Base-by-base conservation (phyloP, 2,888 invertebrate genomes). In the Tipula helvola region DNA sequence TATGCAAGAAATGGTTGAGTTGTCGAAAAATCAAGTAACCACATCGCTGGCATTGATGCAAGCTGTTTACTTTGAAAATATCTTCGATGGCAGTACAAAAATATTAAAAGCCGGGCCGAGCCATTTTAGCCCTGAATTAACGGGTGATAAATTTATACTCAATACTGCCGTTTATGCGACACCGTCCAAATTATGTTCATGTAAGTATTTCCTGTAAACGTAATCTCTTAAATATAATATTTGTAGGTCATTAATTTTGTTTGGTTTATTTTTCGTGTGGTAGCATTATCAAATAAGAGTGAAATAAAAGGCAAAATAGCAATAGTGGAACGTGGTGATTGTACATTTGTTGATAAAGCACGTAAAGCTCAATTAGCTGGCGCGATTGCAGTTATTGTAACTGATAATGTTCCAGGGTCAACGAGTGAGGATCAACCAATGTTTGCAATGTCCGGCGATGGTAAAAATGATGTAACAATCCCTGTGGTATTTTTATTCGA, bases 361-460 rank as follows among this genome's bases (percentile, higher is more conserved):
- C 93, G 97, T 86, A 93, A 94, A 89, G 93, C 97, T 47, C 96
- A 98, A 92, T 93, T 93, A 87, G 95, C 96, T 4, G 98, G 98
- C 16, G 98, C 96, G 0, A 92, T 95, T 47, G 96, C 96, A 28
- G 96, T 96, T 18, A 96, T 99, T 89, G 95, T 99, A 57, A 92
- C 96, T 88, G 97, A 97, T 92, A 97, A 97, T 91, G 93, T 95
- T 12, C 93, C 94, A 4, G 96, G 94, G 41, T 95, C 96, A 47
- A 95, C 96, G 87, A 94, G 95, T 83, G 93, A 94, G 42, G 94
- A 93, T 86, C 95, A 96, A 1, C 95, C 97, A 0, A 94, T 98
- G 92, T 99, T 99, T 92, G 97, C 98, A 4, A 99, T 99, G 99
- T 97, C 98, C 0, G 98, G 98, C 1, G 98, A 99, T 91, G 97